phyloP scores from a whole-genome alignment of 2,113 vertebrate genomes.

The Manacus vitellinus region DNA sequence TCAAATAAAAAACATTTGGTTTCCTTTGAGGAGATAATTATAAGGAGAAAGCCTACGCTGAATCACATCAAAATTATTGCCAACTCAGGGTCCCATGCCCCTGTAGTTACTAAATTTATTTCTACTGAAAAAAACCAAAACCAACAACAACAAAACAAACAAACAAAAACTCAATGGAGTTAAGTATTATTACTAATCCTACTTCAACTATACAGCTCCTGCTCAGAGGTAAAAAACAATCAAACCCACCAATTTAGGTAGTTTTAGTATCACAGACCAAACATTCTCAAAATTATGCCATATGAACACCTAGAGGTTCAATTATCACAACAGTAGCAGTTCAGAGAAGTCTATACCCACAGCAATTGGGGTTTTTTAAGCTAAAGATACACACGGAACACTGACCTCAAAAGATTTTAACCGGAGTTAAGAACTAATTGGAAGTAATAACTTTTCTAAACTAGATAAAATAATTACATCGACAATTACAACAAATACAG shows the following conservation, averaged over 20 bases:
- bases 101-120: neutral
- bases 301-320: neutral
- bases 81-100: neutral
- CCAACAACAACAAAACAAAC: neutral
- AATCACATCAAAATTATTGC: neutral
- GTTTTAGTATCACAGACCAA: neutral
- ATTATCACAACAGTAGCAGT: neutral
- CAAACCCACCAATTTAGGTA: neutral
- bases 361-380: neutral
- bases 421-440: neutral
- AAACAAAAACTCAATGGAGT: neutral
- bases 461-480: neutral
- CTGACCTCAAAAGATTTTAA: neutral
- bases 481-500: neutral
- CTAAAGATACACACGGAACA: neutral
- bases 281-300: neutral
- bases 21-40: neutral
- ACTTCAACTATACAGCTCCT: neutral
- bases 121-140: neutral
- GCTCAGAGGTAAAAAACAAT: neutral
- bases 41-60: neutral
- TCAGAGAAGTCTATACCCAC: neutral
- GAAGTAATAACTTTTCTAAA: neutral
- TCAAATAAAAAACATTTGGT: neutral
- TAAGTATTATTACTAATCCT: neutral